Conservation (phyloP, 1,140 invertebrate species). For the Phymastichus coffea region DNA sequence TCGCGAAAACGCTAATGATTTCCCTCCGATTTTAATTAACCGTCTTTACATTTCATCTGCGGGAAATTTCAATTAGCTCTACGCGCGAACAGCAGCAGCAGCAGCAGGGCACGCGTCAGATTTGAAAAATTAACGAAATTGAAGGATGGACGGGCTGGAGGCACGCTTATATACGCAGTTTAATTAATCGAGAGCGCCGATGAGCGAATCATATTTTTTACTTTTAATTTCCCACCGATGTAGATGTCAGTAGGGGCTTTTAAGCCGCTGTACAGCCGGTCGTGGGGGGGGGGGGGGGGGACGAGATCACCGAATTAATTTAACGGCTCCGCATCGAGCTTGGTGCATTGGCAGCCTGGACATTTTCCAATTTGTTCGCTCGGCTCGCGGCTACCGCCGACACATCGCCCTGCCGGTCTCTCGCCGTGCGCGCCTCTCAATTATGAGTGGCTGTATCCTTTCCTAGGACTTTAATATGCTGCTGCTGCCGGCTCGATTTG, state of each 20-base stretch:
- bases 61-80: no score
- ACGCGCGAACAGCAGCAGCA: no score
- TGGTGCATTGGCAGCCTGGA: neutral
- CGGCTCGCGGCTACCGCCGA: no score
- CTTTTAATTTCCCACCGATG: conserved; percentile 24
- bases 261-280: conserved; percentile 11
- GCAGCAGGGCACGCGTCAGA: no score
- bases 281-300: no score
- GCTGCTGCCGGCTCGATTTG: conserved; percentile 2
- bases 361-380: conserved; percentile 29
- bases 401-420: no score
- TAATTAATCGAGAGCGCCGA: conserved; percentile 17
- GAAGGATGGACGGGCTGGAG: no score
- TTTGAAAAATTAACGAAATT: no score
- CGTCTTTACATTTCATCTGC: no score
- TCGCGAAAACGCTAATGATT: no score
- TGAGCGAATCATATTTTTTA: conserved; percentile 22
- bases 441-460: conserved; percentile 15
- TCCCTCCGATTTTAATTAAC: no score
- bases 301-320: conserved; percentile 25
- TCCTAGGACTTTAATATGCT: neutral
- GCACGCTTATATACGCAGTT: no score
- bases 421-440: neutral
- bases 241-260: neutral
- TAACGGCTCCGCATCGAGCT: conserved; percentile 11